Base-by-base conservation (phyloP, 64 coral and sea anemone genomes). In the Montipora capricornis region DNA sequence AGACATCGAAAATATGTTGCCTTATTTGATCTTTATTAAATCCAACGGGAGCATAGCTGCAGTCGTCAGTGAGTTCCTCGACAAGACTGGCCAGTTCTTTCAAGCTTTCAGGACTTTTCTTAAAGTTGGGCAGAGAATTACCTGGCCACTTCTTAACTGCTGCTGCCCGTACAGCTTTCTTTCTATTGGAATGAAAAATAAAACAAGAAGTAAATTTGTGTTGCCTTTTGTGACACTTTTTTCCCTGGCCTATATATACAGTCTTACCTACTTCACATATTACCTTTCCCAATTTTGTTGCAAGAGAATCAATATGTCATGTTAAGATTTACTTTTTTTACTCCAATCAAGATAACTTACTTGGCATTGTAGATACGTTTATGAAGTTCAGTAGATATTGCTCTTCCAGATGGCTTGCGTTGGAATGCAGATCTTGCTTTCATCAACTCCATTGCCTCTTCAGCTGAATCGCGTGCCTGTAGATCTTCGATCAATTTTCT, bases 21-120 rank as follows among this genome's bases (percentile, higher is more conserved):
- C 70, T 71, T 44, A 92, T 92, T 7, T 80, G 79, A 46, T 92
- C 80, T 74, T 83, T 92, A 12, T 83, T 26, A 58, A 92, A 92
- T 22, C 47, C 64, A n/a, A 49, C 49, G 29, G 70, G 66, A 67
- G 60, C 79, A 71, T 73, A 83, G 66, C 44, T 73, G 24, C 90
- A 92, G 47, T 71, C 69, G 8, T 47, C 66, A 74, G 47, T 68
- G n/a, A 92, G 19, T 29, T 92, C 70, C 17, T 82, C 53, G 4
- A 80, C 71, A 47, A 92, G 20, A 20, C 70, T 22, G 8, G 70
- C 20, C 22, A 74, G 70, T 74, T 74, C 70, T 74, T 74, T 74
- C n/a, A 74, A 74, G 70, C 70, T 74, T 74, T 74, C n/a, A 74
- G 70, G 70, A 29, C 22, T 74, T 74, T 20, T 74, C 22, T 74